Percentiles rank a stretch among this genome's conserved stretches.
Conservation (phyloP, 2,888 invertebrate species). For the Agrochola lychnidis region DNA sequence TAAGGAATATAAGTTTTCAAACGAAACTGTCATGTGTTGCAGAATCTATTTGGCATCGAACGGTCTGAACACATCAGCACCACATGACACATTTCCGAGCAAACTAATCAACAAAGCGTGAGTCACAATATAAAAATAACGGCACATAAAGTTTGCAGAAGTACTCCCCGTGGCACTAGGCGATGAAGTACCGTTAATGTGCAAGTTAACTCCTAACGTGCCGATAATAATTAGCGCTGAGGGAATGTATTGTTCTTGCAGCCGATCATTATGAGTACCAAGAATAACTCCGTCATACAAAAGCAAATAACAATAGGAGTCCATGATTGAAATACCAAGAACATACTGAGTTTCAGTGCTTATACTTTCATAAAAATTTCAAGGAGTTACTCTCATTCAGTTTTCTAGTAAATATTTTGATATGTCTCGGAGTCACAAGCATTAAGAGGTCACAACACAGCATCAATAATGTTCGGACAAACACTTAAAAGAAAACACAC, state of each 20-base stretch:
- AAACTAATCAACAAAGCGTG: constrained; percentile 18
- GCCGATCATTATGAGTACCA: not conserved
- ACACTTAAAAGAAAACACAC: not conserved
- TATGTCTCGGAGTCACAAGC: not conserved
- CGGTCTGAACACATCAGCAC: constrained; percentile 1
- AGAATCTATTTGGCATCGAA: constrained; percentile 13
- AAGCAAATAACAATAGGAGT: not conserved
- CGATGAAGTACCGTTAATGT: constrained; percentile 24
- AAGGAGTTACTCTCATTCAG: too few species aligned
- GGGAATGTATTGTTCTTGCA: constrained; percentile 28
- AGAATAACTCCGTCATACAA: not conserved
- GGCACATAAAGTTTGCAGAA: constrained; percentile 31
- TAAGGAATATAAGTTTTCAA: not conserved
- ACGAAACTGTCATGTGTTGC: not conserved
- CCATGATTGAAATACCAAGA: not conserved
- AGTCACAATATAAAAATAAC: constrained; percentile 34
- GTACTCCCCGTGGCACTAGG: constrained; percentile 7
- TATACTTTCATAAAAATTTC: not conserved
- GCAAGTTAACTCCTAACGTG: constrained; percentile 22
- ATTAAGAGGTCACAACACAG: not conserved
- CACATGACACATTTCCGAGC: constrained; percentile 24
- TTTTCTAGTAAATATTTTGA: not conserved
- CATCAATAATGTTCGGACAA: constrained; percentile 1
- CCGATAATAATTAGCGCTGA: constrained; percentile 35
- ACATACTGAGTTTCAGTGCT: not conserved